Percentiles rank a stretch among this genome's conserved stretches.
These are phyloP conservation scores for Nebria salina DNA, from an alignment of 2,888 invertebrate genomes.

Conservation along the genomic window DNA sequence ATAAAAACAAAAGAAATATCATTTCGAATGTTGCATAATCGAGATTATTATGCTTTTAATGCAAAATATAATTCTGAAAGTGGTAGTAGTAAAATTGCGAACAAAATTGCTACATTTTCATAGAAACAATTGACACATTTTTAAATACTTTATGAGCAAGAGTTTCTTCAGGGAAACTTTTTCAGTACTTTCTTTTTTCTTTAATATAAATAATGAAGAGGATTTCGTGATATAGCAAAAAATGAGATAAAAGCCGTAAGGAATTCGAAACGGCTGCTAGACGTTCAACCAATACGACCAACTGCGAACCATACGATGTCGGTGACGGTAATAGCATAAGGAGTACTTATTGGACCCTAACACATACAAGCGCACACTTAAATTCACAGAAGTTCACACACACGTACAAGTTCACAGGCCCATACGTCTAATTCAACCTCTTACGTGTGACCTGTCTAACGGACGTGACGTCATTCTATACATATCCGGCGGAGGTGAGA, in stretches of 20 bases:
- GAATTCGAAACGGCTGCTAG: not conserved
- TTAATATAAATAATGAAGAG: not conserved
- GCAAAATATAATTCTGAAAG: too few species aligned
- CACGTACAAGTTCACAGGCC: not conserved
- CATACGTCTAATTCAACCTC: slow-evolving; percentile 18
- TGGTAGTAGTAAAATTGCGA: too few species aligned
- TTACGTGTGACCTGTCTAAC: slow-evolving; percentile 13
- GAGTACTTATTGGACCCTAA: slow-evolving; percentile 6
- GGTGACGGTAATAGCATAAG: slow-evolving; percentile 11
- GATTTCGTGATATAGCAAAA: not conserved
- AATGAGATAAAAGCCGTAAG: not conserved
- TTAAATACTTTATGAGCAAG: too few species aligned
- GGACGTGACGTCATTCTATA: slow-evolving; percentile 18
- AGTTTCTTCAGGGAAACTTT: not conserved
- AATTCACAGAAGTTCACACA: not conserved
- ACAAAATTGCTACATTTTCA: too few species aligned
- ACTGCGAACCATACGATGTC: not conserved
- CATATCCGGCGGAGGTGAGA: not conserved
- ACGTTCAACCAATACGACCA: not conserved
- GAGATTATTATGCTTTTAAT: too few species aligned
- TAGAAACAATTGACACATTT: too few species aligned
- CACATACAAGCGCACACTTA: not conserved
- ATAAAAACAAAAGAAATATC: not conserved
- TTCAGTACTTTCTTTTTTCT: not conserved
- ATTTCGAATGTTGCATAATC: too few species aligned